These are phyloP conservation scores for Hydropotes inermis DNA, from an alignment of 2,113 vertebrate genomes.

Conservation along the genomic window DNA sequence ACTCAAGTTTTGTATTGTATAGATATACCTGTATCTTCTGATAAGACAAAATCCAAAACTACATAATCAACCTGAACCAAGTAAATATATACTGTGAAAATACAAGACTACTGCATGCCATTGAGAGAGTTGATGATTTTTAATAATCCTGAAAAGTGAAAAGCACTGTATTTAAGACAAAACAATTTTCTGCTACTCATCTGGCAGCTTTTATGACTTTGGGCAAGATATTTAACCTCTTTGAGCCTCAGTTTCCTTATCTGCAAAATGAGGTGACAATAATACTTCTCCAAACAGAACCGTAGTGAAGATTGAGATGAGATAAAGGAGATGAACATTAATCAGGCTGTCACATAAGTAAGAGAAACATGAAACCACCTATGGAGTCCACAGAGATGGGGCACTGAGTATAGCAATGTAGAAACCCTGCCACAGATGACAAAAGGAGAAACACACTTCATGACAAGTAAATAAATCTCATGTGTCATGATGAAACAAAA, in stretches of 20 bases:
- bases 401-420: neutral
- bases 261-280: conserved; percentile 7
- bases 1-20: neutral
- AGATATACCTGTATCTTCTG: neutral
- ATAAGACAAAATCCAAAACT: neutral
- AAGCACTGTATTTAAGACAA: neutral
- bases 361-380: conserved; percentile 16
- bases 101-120: neutral
- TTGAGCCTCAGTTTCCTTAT: neutral
- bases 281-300: neutral
- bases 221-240: neutral
- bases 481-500: conserved; percentile 54
- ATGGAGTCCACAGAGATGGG: conserved; percentile 18
- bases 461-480: conserved; percentile 54
- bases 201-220: neutral
- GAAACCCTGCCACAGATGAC: conserved; percentile 40
- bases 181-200: neutral
- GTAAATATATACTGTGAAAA: neutral
- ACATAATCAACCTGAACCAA: neutral
- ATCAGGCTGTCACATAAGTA: neutral
- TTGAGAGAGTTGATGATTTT: neutral
- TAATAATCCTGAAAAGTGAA: neutral
- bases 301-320: neutral
- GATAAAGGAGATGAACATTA: neutral
- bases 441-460: conserved; percentile 41